Conservation (phyloP, 2,797 vertebrate genomes). For the Rhinoraja longicauda region DNA sequence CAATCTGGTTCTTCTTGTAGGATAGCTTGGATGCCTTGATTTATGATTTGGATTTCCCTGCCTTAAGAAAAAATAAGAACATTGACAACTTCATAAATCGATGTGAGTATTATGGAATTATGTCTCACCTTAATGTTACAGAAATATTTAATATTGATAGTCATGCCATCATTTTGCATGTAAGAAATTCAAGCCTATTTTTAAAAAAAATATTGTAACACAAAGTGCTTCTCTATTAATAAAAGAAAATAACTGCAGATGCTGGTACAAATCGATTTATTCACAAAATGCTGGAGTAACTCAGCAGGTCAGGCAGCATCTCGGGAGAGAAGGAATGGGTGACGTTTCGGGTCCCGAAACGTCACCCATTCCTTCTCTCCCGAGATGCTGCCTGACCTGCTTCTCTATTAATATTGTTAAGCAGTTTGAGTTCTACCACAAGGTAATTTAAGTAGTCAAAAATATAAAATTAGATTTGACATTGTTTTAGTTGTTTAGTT, state of each 20-base stretch:
- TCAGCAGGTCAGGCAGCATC: too few relatives aligned
- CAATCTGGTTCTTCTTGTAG: constrained; percentile 53
- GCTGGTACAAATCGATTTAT: too few relatives aligned
- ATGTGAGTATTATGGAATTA: constrained; percentile 77
- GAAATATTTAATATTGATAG: neutral
- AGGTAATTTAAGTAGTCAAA: neutral
- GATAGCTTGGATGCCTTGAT: constrained; percentile 97
- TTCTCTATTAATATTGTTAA: neutral
- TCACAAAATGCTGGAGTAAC: too few relatives aligned
- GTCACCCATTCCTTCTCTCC: too few relatives aligned
- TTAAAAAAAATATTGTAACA: neutral
- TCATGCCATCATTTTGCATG: neutral
- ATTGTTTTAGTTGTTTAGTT: neutral
- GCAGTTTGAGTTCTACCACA: neutral
- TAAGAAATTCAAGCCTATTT: neutral
- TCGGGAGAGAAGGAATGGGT: too few relatives aligned
- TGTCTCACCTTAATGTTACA: neutral
- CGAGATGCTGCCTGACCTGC: too few relatives aligned
- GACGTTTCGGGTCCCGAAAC: too few relatives aligned
- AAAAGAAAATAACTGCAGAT: too few relatives aligned
- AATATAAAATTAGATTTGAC: neutral
- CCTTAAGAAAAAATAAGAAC: constrained; percentile 98
- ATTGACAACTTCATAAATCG: constrained; percentile 98
- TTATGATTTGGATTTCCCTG: constrained; percentile 97
- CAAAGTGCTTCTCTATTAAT: neutral